Percentiles rank a stretch among this genome's conserved stretches.
Conservation (phyloP, 2,888 invertebrate species). For the Cremastinae sp. region DNA sequence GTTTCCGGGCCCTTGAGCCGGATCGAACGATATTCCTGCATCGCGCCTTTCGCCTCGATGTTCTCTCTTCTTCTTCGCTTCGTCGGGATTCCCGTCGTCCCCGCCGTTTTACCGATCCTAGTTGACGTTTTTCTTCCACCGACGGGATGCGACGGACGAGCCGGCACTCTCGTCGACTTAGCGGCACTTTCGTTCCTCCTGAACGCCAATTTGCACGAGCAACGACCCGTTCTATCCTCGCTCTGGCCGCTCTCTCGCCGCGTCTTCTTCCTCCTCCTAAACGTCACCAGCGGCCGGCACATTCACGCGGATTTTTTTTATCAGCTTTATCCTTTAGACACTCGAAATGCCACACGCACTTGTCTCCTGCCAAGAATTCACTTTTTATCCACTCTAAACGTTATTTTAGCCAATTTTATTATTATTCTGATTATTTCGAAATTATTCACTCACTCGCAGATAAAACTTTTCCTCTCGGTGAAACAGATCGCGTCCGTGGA, state of each 20-base stretch:
- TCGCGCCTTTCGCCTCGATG: conserved; percentile 25
- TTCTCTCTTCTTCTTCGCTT: neutral
- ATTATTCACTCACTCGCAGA: neutral
- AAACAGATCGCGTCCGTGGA: no score
- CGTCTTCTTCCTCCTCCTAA: conserved; percentile 56
- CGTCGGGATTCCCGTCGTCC: neutral
- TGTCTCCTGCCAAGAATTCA: neutral
- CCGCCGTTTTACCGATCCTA: neutral
- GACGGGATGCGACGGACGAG: conserved; percentile 15
- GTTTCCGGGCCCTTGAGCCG: conserved; percentile 60
- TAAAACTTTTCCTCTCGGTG: no score
- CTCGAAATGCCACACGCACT: neutral
- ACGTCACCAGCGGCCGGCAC: conserved; percentile 57
- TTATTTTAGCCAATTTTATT: neutral
- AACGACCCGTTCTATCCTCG: conserved; percentile 3
- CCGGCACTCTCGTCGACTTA: conserved; percentile 15
- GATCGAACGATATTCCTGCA: conserved; percentile 57
- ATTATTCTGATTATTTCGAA: neutral
- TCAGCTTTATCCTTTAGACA: conserved; percentile 11
- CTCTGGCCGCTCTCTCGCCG: conserved; percentile 40
- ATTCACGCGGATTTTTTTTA: conserved; percentile 57
- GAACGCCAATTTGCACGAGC: conserved; percentile 8
- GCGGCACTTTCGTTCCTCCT: conserved; percentile 37
- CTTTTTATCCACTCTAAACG: neutral
- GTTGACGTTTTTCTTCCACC: neutral